phyloP scores from a whole-genome alignment of 2,113 vertebrate genomes.

The Bubo blakistoni region DNA sequence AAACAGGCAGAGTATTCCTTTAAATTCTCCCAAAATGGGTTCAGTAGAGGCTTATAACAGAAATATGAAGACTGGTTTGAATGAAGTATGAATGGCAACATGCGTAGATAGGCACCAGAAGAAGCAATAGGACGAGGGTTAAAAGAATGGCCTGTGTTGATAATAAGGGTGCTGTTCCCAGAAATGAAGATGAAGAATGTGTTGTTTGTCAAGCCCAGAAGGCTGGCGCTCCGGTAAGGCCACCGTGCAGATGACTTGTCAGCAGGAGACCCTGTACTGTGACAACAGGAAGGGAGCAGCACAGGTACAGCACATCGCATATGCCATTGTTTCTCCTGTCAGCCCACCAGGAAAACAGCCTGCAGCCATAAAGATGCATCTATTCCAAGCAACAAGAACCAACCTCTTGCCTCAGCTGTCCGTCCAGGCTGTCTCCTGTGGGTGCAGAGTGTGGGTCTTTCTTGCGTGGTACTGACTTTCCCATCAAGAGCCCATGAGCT shows the following conservation, averaged over 20 bases:
- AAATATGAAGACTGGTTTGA: background rate
- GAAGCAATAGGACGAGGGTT: accelerated
- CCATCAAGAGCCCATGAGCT: background rate
- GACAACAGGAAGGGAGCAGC: background rate
- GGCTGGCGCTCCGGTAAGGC: background rate
- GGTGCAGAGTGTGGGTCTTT: background rate
- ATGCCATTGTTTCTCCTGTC: background rate
- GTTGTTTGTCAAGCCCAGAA: background rate
- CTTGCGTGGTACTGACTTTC: background rate
- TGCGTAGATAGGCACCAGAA: background rate
- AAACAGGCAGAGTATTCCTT: background rate
- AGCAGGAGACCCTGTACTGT: background rate
- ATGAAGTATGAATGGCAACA: too few relatives aligned
- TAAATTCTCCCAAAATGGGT: background rate
- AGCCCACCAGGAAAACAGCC: background rate
- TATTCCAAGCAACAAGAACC: background rate
- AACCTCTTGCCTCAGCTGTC: background rate
- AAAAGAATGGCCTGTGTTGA: background rate
- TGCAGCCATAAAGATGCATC: background rate
- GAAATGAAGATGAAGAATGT: background rate
- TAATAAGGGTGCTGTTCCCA: background rate
- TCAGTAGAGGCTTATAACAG: background rate
- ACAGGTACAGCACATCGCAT: background rate
- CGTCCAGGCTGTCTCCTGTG: accelerated
- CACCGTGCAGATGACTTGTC: background rate